phyloP scores from a whole-genome alignment of 2,888 invertebrate species.

The Camponotus fellah region DNA sequence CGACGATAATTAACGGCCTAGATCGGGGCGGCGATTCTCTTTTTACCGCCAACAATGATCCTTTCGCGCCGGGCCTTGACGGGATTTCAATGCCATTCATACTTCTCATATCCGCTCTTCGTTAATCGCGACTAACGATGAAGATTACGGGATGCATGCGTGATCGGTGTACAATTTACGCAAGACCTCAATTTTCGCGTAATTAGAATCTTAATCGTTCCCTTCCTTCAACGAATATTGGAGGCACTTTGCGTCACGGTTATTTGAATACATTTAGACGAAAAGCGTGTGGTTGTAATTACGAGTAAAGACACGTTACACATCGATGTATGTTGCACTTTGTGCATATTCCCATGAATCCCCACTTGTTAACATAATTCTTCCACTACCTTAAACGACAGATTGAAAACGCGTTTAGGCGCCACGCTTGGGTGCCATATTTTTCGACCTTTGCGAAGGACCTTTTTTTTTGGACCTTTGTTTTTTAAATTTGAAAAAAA shows the following conservation, averaged over 20 bases:
- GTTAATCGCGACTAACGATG: slow-evolving; percentile 30
- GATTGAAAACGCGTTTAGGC: neutral
- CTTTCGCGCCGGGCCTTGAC: slow-evolving; percentile 44
- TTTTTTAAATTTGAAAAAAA: no score
- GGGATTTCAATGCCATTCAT: slow-evolving; percentile 47
- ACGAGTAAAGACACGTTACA: neutral
- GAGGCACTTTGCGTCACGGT: neutral
- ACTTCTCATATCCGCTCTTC: neutral
- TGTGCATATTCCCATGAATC: slow-evolving; percentile 11
- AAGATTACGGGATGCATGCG: neutral
- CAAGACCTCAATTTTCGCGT: slow-evolving; percentile 41
- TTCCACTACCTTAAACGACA: neutral
- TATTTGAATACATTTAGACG: neutral
- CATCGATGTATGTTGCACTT: neutral
- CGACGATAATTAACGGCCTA: slow-evolving; percentile 75
- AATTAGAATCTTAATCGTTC: slow-evolving; percentile 36
- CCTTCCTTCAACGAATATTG: neutral
- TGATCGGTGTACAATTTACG: slow-evolving; percentile 21
- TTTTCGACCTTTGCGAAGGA: neutral
- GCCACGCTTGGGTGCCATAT: neutral
- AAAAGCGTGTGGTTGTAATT: neutral
- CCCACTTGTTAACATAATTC: neutral
- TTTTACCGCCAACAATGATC: slow-evolving; percentile 64
- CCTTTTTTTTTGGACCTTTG: no score
- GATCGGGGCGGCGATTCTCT: slow-evolving; percentile 58